phyloP scores from a whole-genome alignment of 53 echinoderm and acorn worm species.

The Arbacia lixula region DNA sequence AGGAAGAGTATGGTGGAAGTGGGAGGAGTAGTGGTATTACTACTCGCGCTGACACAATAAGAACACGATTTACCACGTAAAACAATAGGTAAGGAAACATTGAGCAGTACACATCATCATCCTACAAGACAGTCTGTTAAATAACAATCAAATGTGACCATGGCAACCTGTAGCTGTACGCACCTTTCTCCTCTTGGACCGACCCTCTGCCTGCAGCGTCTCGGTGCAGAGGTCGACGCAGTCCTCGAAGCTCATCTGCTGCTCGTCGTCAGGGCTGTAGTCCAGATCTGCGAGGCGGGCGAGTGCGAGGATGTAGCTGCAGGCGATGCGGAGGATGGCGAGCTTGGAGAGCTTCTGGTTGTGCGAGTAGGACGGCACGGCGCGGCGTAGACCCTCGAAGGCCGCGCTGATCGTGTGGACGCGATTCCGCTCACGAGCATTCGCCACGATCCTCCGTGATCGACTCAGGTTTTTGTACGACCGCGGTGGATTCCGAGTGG shows the following conservation, averaged over 20 bases:
- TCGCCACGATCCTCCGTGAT: conserved; percentile 93
- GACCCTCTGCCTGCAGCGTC: conserved; percentile 90
- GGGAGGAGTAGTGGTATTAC: not conserved
- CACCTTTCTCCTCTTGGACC: conserved; percentile 95
- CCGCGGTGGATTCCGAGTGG: conserved; percentile 47
- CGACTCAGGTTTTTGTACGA: conserved; percentile 89
- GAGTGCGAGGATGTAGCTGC: conserved; percentile 96
- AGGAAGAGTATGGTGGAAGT: not conserved
- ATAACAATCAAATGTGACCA: too few relatives aligned
- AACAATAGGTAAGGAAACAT: not conserved
- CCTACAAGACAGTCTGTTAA: too few relatives aligned
- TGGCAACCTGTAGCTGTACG: too few relatives aligned
- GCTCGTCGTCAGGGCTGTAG: conserved; percentile 69
- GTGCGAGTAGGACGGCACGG: conserved; percentile 97
- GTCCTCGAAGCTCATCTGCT: conserved; percentile 81
- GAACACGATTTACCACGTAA: too few relatives aligned
- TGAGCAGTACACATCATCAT: not conserved
- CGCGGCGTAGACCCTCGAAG: conserved; percentile 93
- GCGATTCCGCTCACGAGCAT: conserved; percentile 92
- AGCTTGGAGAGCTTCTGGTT: conserved; percentile 99
- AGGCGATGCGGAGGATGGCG: conserved; percentile 93
- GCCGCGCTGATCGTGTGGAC: conserved; percentile 99
- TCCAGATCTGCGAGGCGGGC: conserved; percentile 90
- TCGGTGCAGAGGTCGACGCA: conserved; percentile 95
- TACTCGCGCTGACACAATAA: not conserved